Conservation (phyloP, 2,113 vertebrate species). For the Aplodontia rufa region DNA sequence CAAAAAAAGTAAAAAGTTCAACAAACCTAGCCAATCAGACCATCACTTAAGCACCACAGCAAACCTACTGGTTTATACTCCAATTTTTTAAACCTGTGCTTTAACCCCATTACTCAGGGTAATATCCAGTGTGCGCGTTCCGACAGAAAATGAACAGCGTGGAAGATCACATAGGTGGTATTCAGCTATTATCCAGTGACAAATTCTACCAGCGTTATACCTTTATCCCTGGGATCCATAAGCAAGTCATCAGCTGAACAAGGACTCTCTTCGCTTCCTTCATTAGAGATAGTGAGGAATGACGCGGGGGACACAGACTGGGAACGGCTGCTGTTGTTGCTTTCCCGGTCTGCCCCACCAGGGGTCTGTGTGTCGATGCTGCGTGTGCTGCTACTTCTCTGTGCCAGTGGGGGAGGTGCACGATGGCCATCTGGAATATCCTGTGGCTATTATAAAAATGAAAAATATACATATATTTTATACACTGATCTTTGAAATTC, state of each 20-base stretch:
- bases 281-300: constrained; percentile 94
- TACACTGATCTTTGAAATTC: constrained; percentile 4
- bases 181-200: too few species aligned
- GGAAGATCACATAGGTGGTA: neutral
- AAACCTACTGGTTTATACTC: neutral
- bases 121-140: neutral
- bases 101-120: neutral
- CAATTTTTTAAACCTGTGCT: neutral
- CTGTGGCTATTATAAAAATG: constrained; percentile 88
- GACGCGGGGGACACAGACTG: constrained; percentile 96
- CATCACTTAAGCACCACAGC: neutral
- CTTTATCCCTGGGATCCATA: constrained; percentile 92
- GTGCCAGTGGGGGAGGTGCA: constrained; percentile 92
- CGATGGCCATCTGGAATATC: constrained; percentile 98
- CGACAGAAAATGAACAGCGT: neutral
- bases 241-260: constrained; percentile 89
- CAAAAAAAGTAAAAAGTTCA: neutral
- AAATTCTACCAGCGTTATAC: constrained; percentile 75
- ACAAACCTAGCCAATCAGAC: neutral
- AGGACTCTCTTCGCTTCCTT: constrained; percentile 92
- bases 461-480: neutral
- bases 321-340: constrained; percentile 96
- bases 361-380: constrained; percentile 98
- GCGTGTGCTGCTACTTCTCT: constrained; percentile 96
- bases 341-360: constrained; percentile 91